Evolutionary conservation across 2,888 invertebrate species (phyloP).

Genomic region (Caenorhabditis japonica): DNA sequence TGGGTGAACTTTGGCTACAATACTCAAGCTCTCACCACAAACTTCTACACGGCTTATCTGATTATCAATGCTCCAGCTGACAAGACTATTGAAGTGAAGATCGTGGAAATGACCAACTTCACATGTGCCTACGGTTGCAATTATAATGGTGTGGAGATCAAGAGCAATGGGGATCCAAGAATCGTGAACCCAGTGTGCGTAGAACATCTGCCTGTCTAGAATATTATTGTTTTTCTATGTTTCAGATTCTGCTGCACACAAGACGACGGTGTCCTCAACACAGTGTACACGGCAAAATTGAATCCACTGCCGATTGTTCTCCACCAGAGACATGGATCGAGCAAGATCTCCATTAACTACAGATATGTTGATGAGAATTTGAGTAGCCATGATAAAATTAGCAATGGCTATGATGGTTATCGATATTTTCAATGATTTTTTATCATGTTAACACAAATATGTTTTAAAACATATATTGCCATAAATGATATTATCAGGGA

Average conservation of each 20-base stretch:
- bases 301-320: slow-evolving; percentile 27
- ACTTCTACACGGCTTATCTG: slow-evolving; percentile 19
- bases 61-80: slow-evolving; percentile 18
- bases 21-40: slow-evolving; percentile 22
- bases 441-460: background rate
- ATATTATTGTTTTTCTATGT: background rate
- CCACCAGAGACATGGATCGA: slow-evolving; percentile 32
- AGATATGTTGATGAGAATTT: slow-evolving; percentile 17
- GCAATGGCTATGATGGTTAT: background rate
- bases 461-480: no score
- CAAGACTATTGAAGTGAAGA: slow-evolving; percentile 23
- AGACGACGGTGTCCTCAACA: slow-evolving; percentile 2
- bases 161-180: slow-evolving; percentile 25
- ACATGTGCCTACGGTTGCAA: slow-evolving; percentile 32
- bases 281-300: slow-evolving; percentile 9
- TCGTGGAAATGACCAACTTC: slow-evolving; percentile 14
- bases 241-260: slow-evolving; percentile 21
- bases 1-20: slow-evolving; percentile 36
- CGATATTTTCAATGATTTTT: background rate
- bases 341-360: slow-evolving; percentile 26
- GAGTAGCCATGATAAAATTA: background rate
- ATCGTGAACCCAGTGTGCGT: slow-evolving; percentile 26
- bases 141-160: slow-evolving; percentile 40
- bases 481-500: no score
- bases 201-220: no score